These are phyloP conservation scores for Linurgus olivaceus DNA, from an alignment of 2,797 vertebrate species.

Conservation along the genomic window DNA sequence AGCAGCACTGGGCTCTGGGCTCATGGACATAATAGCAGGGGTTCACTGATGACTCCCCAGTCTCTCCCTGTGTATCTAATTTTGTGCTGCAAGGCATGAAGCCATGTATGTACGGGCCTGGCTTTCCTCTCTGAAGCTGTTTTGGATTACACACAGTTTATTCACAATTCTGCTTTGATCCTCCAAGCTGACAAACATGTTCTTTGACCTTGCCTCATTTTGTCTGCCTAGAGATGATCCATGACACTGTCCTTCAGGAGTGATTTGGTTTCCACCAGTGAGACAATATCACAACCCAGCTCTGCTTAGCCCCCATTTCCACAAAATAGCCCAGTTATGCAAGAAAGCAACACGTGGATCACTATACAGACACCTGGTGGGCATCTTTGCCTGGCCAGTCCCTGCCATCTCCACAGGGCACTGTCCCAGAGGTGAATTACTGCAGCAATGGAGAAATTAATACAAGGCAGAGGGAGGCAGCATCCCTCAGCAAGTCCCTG, in stretches of 20 bases:
- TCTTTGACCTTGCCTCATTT: background rate
- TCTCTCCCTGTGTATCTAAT: background rate
- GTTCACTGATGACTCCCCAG: background rate
- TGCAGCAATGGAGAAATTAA: background rate
- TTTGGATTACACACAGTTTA: background rate
- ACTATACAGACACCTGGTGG: rapidly evolving
- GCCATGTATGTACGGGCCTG: background rate
- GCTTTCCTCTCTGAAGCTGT: background rate
- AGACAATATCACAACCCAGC: background rate
- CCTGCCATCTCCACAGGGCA: background rate
- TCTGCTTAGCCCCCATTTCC: background rate
- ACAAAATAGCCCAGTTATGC: background rate
- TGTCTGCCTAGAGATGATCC: background rate
- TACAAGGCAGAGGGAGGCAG: background rate
- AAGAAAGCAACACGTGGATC: background rate
- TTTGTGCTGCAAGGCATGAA: background rate
- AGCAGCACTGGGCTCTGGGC: background rate
- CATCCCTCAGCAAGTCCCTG: background rate
- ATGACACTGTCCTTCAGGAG: background rate
- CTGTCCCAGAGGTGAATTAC: background rate
- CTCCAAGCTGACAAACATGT: background rate
- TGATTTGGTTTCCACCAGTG: background rate
- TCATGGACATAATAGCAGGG: background rate
- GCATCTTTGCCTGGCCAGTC: background rate
- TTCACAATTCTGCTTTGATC: background rate